Conservation (phyloP, 2,797 vertebrate species). For the Sebastiscus tertius region DNA sequence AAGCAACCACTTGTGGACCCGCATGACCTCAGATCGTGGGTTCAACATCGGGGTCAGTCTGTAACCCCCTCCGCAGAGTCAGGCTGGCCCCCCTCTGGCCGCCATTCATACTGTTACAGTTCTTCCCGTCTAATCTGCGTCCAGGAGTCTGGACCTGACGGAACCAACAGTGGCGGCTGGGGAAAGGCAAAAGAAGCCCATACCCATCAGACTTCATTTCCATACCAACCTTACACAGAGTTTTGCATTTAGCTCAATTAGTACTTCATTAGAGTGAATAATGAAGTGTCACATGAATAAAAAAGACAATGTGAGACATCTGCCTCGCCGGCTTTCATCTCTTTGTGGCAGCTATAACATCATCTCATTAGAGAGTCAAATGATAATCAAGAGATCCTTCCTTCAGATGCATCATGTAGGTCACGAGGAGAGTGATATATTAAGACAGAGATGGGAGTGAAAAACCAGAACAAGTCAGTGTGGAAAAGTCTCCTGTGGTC, state of each 20-base stretch:
- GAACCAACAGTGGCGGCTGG: slow-evolving; percentile 17
- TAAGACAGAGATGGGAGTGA: background rate
- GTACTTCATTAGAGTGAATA: slow-evolving; percentile 55
- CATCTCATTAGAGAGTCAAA: slow-evolving; percentile 56
- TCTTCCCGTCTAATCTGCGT: background rate
- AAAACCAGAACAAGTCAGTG: background rate
- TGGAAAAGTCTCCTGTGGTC: background rate
- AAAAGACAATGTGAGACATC: slow-evolving; percentile 58
- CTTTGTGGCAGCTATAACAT: slow-evolving; percentile 34
- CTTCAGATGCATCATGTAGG: slow-evolving; percentile 27
- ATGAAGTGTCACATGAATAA: slow-evolving; percentile 64
- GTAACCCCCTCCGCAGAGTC: background rate
- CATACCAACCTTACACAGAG: slow-evolving; percentile 11
- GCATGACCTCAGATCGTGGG: background rate
- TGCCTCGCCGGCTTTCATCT: slow-evolving; percentile 58
- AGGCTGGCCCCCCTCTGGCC: background rate
- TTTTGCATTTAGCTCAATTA: slow-evolving; percentile 64
- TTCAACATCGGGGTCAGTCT: background rate
- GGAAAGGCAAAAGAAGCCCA: background rate
- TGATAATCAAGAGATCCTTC: slow-evolving; percentile 33
- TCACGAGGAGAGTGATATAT: slow-evolving; percentile 26
- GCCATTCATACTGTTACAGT: background rate
- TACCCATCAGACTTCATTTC: slow-evolving; percentile 18
- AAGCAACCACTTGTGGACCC: background rate
- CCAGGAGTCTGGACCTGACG: slow-evolving; percentile 12